Base-by-base conservation (phyloP, 2,797 vertebrate genomes). In the Benthosema pterotum region DNA sequence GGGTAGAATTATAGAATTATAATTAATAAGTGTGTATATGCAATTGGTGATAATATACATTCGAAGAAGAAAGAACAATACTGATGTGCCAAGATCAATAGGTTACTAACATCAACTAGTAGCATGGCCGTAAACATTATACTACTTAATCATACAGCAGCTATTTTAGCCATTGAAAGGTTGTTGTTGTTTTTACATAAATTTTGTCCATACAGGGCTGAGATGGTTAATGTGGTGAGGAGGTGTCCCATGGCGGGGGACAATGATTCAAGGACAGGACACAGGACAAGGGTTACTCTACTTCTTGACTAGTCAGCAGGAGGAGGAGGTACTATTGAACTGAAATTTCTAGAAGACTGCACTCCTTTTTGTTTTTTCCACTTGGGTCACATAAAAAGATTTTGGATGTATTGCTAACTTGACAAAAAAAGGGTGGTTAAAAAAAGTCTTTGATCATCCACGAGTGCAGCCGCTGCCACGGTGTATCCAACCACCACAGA, bases 381-480 rank as follows among this genome's bases (percentile, higher is more conserved):
- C 43, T 60, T n/a, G 6, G 14, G 57, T 51, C 53, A 68, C 18
- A 58, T 60, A 57, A 48, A n/a, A 68, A 52, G 28, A 63, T 69
- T 60, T 52, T 18, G 60, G 71, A 57, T 61, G 51, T 80, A 79
- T 52, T 83, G 73, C 83, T 73, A 81, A 79, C 78, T 64, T 76
- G 75, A 80, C 79, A 57, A 80, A 79, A 84, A 46, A n/a, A 46
- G 11, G 9, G 16, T n/a, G 6, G 60, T n/a, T 63, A 45, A n/a
- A 46, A 16, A 11, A 17, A 14, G 8, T 62, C 66, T 88, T 87
- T 84, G 75, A 87, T 85, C 79, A 83, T 69, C 38, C 67, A 14
- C 71, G 69, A 83, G 82, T 75, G 69, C 79, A 79, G 43, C 42
- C 52, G 22, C 70, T 84, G 64, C 43, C 63, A 83, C 87, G 83